Evolutionary conservation across 2,797 vertebrate genomes (phyloP).

Genomic region (Molossus molossus): DNA sequence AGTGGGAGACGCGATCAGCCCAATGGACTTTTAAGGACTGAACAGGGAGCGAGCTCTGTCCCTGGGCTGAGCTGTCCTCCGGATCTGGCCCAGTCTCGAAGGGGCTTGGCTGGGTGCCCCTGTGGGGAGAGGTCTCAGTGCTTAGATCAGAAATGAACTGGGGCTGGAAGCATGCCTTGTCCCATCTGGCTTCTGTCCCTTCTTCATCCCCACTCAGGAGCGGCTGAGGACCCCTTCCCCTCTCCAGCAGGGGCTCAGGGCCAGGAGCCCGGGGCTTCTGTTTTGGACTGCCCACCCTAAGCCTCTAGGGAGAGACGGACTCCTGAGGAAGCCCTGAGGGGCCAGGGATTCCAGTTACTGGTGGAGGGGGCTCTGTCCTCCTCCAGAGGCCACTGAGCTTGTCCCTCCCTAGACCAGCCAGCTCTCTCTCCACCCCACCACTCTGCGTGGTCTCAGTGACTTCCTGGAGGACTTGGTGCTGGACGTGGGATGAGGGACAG

Average conservation of each 20-base stretch:
- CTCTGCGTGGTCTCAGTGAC: background rate
- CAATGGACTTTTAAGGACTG: slow-evolving; percentile 83
- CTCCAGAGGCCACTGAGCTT: background rate
- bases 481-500: background rate
- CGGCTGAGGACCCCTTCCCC: background rate
- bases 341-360: background rate
- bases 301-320: background rate
- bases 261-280: background rate
- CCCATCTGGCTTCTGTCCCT: background rate
- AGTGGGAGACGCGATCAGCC: background rate
- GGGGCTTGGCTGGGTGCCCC: background rate
- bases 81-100: background rate
- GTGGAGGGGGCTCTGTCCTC: background rate
- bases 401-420: background rate
- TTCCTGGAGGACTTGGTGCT: background rate
- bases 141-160: background rate
- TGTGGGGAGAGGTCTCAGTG: slow-evolving; percentile 61
- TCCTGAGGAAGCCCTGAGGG: fast-evolving
- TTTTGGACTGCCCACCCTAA: background rate
- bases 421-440: fast-evolving
- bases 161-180: background rate
- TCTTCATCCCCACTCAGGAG: background rate
- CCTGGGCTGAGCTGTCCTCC: slow-evolving; percentile 50
- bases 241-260: background rate
- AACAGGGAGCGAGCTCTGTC: background rate